These are phyloP conservation scores for Cybosia mesomella DNA, from an alignment of 2,888 invertebrate genomes.

Conservation along the genomic window DNA sequence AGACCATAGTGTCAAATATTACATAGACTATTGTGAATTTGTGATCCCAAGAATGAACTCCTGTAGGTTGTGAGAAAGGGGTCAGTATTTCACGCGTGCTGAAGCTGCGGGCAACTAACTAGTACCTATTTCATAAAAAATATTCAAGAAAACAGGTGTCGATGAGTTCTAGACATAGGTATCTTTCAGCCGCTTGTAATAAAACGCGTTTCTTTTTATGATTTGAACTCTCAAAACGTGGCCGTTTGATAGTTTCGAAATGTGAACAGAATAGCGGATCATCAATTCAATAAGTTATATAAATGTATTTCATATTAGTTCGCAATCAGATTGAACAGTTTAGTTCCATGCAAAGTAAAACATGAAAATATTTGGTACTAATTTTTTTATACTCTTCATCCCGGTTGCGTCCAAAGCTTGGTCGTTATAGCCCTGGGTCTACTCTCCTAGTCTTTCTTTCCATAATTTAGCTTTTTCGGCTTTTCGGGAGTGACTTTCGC, in stretches of 20 bases:
- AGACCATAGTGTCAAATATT: too few relatives aligned
- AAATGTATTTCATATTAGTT: not conserved
- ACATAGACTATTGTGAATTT: too few relatives aligned
- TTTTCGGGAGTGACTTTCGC: too few relatives aligned
- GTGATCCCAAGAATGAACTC: too few relatives aligned
- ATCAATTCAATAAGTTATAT: not conserved
- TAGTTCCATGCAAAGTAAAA: too few relatives aligned
- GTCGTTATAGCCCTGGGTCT: not conserved
- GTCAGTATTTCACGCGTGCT: too few relatives aligned
- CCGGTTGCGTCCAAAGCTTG: not conserved
- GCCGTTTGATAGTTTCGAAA: not conserved
- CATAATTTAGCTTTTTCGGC: too few relatives aligned
- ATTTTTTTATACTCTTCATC: not conserved
- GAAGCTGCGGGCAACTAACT: not conserved
- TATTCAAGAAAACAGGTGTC: not conserved
- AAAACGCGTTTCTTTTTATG: not conserved
- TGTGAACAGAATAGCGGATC: not conserved
- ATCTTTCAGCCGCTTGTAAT: not conserved
- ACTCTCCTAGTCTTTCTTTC: too few relatives aligned
- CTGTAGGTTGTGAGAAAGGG: too few relatives aligned
- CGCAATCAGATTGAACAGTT: not conserved
- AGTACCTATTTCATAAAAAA: not conserved
- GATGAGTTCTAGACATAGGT: not conserved
- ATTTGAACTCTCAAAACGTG: not conserved
- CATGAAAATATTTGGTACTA: too few relatives aligned